Percentiles rank a stretch among this genome's conserved stretches.
Conservation (phyloP, 2,888 invertebrate species). For the Myopa tessellatipennis region DNA sequence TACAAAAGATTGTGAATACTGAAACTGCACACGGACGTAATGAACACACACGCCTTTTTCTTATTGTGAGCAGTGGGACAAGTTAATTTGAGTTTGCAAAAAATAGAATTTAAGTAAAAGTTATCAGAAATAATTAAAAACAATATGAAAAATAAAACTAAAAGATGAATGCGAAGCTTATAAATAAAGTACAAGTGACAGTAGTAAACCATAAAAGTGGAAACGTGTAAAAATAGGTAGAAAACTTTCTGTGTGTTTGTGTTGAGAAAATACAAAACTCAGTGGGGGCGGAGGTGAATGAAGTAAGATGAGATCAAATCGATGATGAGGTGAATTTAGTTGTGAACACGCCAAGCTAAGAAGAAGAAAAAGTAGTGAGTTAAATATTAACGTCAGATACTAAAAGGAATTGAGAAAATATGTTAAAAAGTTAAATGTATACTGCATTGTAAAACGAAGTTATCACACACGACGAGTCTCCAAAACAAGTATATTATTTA, state of each 20-base stretch:
- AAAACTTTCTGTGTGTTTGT: conserved; percentile 22
- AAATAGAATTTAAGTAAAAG: background rate
- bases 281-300: conserved; percentile 42
- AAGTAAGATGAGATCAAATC: conserved; percentile 51
- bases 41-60: conserved; percentile 42
- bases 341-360: conserved; percentile 23
- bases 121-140: background rate
- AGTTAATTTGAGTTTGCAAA: conserved; percentile 13
- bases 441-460: background rate
- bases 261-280: background rate
- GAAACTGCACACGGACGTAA: too few relatives aligned
- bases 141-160: background rate
- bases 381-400: background rate
- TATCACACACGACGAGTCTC: background rate
- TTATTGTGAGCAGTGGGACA: conserved; percentile 28
- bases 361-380: conserved; percentile 14
- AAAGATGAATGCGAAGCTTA: background rate
- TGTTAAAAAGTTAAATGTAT: background rate
- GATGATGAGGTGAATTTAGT: conserved; percentile 42
- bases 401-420: background rate
- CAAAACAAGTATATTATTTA: conserved; percentile 1
- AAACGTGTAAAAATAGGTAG: conserved; percentile 15
- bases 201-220: too few relatives aligned
- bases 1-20: too few relatives aligned
- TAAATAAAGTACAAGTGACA: background rate